Evolutionary conservation across 1,140 invertebrate species (phyloP).

Genomic region (Dendroctonus valens): DNA sequence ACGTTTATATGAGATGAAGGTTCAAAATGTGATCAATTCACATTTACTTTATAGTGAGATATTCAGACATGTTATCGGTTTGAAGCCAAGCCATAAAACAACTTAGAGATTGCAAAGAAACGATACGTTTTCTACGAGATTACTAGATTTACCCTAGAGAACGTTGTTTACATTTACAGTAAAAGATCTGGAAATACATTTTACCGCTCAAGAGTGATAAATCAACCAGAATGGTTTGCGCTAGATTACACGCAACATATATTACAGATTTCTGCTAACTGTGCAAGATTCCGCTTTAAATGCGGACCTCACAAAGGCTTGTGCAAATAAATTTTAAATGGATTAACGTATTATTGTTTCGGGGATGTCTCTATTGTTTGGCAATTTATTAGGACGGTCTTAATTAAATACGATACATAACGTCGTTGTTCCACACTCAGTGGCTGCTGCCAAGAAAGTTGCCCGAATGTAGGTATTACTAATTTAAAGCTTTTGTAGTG

Average conservation of each 20-base stretch:
- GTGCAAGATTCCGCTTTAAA: constrained; percentile 16
- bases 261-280: constrained; percentile 19
- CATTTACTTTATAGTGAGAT: too few relatives aligned
- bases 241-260: constrained; percentile 22
- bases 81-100: too few relatives aligned
- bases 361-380: constrained; percentile 12
- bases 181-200: constrained; percentile 20
- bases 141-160: constrained; percentile 10
- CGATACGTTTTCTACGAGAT: constrained; percentile 5
- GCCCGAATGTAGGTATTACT: too few relatives aligned
- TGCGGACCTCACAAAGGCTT: constrained; percentile 14
- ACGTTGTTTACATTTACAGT: constrained; percentile 17
- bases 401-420: constrained; percentile 12
- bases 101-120: too few relatives aligned
- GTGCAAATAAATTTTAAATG: constrained; percentile 21
- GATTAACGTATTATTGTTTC: constrained; percentile 18
- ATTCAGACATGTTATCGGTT: too few relatives aligned
- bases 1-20: too few relatives aligned
- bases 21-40: too few relatives aligned
- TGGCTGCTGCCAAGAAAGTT: too few relatives aligned
- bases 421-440: too few relatives aligned
- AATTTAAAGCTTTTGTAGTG: too few relatives aligned
- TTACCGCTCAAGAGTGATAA: constrained; percentile 11
- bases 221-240: constrained; percentile 10
- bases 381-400: constrained; percentile 13